These are phyloP conservation scores for Ophion slaviceki DNA, from an alignment of 2,888 invertebrate genomes.

Conservation along the genomic window DNA sequence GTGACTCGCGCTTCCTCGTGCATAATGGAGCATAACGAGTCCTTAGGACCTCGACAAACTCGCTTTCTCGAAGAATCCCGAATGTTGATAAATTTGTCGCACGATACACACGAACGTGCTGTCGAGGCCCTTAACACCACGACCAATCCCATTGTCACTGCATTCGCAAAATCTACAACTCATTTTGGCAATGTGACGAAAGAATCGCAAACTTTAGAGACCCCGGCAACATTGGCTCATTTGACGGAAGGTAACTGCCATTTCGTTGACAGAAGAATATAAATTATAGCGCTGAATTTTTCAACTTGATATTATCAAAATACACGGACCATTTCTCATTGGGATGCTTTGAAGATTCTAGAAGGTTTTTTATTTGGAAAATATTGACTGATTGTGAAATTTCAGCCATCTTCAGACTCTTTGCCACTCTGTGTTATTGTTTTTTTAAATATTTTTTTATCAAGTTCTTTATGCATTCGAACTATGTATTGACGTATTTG, in stretches of 20 bases:
- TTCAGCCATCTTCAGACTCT: too few relatives aligned
- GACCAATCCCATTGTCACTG: conserved; percentile 12
- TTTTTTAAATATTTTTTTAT: too few relatives aligned
- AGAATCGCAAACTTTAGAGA: conserved; percentile 22
- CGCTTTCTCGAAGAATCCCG: conserved; percentile 22
- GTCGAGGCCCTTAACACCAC: conserved; percentile 3
- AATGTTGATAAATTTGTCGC: background rate
- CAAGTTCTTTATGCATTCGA: too few relatives aligned
- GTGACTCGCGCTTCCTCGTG: background rate
- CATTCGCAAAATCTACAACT: background rate
- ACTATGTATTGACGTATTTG: too few relatives aligned
- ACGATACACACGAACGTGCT: background rate
- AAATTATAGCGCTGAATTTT: background rate
- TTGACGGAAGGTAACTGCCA: conserved; percentile 50
- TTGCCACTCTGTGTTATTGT: too few relatives aligned
- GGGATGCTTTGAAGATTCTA: too few relatives aligned
- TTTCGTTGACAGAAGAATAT: background rate
- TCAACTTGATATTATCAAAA: background rate
- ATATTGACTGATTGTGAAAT: too few relatives aligned
- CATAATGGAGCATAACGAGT: conserved; percentile 26
- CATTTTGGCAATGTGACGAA: conserved; percentile 13
- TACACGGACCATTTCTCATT: too few relatives aligned
- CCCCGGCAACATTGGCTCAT: conserved; percentile 35
- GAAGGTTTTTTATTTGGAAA: too few relatives aligned
- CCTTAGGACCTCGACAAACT: background rate